Evolutionary conservation across 2,113 vertebrate species (phyloP), one percentile per base, ranked within the genome.

Genomic region (Archilochus colubris): DNA sequence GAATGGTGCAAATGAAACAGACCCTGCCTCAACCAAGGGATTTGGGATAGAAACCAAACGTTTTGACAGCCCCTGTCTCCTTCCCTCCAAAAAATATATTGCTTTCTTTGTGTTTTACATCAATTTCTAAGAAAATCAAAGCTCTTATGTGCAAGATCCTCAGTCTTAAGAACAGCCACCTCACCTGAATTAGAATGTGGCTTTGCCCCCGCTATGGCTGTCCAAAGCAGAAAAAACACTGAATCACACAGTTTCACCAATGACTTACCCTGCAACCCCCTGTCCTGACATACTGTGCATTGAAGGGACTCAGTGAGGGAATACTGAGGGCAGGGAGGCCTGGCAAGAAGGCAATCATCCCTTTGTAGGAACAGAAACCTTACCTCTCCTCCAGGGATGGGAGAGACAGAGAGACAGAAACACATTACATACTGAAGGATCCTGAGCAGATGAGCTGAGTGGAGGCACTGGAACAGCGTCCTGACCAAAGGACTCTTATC

Each of bases 21-120:
- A 86, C 69, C 25, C 36, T 80, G 48, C 24, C 43, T 50, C 43
- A 62, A 72, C 24, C 31, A 62, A 68, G 36, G 14, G 40, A 78
- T 82, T 64, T 76, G 36, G 44, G 40, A 72, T 61, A 25, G 38
- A 72, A 79, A 53, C 2, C 0, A 28, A 86, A 55, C 10, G 48
- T 44, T 58, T 70, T 67, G 4, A 43, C 43, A 74, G 54, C 77
- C n/a, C 21, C 46, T 21, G 24, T 54, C 67, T 27, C 20, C 28
- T 6, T 33, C 6, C 1, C 2, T 8, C 11, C 11, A 0, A 4
- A 10, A 62, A 38, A 25, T 5, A 7, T 82, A 58, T 17, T 30
- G 23, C n/a, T 89, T 93, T 78, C 50, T 73, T 82, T 27, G 30
- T 14, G 20, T 30, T 12, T 30, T 7, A 27, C 50, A 48, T 28